phyloP scores from a whole-genome alignment of 1,140 invertebrate genomes.

The Drosophila pseudoobscura region DNA sequence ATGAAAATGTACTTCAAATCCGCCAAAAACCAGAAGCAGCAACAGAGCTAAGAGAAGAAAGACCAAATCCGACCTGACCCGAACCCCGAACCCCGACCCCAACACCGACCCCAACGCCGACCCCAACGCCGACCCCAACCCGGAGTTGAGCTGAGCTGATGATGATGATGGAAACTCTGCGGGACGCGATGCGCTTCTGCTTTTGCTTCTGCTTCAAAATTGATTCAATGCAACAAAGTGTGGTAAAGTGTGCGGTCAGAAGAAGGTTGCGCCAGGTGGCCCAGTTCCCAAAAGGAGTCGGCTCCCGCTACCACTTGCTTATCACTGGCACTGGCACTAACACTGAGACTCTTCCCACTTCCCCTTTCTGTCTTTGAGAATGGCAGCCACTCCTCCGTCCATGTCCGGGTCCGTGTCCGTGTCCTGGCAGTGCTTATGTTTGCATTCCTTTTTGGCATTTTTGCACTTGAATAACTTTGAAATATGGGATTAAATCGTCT shows the following conservation, averaged over 20 bases:
- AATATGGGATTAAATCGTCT: slow-evolving; percentile 82
- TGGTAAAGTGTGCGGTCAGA: slow-evolving; percentile 56
- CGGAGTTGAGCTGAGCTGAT: background rate
- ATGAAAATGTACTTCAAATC: background rate
- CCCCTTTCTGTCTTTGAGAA: slow-evolving; percentile 32
- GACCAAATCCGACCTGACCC: background rate
- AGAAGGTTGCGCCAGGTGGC: slow-evolving; percentile 63
- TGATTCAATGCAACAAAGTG: slow-evolving; percentile 64
- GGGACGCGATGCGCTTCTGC: slow-evolving; percentile 6
- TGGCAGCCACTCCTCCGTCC: background rate
- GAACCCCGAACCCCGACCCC: too few relatives aligned
- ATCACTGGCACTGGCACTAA: background rate
- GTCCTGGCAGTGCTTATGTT: slow-evolving; percentile 78
- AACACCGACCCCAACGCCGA: too few relatives aligned
- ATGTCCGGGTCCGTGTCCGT: slow-evolving; percentile 27
- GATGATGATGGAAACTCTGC: slow-evolving; percentile 18
- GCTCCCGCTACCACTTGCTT: too few relatives aligned
- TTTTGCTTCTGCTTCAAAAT: slow-evolving; percentile 19
- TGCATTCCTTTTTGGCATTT: slow-evolving; percentile 82
- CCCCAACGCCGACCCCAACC: too few relatives aligned
- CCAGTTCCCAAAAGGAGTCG: slow-evolving; percentile 55
- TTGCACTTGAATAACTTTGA: slow-evolving; percentile 83
- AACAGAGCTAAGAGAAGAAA: slow-evolving; percentile 1
- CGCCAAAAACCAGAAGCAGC: background rate
- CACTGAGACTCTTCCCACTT: background rate